phyloP scores from a whole-genome alignment of 2,797 vertebrate species.

The Rhincodon typus region DNA sequence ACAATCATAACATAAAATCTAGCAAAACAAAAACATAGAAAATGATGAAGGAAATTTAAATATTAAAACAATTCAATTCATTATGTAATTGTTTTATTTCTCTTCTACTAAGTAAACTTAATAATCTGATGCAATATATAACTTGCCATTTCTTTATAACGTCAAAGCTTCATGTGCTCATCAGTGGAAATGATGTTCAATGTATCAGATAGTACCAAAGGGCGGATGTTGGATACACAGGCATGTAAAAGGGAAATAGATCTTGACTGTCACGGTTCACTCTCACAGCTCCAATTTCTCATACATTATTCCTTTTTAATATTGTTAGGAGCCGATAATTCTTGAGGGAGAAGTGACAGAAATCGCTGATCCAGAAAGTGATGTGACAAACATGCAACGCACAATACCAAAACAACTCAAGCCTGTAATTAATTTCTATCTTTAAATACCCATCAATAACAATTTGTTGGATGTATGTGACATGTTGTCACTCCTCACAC shows the following conservation, averaged over 20 bases:
- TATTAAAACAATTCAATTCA: background rate
- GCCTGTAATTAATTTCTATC: slow-evolving; percentile 71
- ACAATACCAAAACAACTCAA: slow-evolving; percentile 60
- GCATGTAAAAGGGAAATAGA: slow-evolving; percentile 50
- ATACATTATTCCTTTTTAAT: slow-evolving; percentile 52
- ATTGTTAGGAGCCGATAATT: slow-evolving; percentile 55
- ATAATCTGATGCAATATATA: background rate
- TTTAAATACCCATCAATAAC: slow-evolving; percentile 64
- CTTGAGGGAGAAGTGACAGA: slow-evolving; percentile 59
- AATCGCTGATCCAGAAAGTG: slow-evolving; percentile 56
- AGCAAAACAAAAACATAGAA: background rate
- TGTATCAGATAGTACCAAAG: slow-evolving; percentile 10
- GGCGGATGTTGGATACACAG: slow-evolving; percentile 49
- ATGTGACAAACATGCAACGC: slow-evolving; percentile 57
- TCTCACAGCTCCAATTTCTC: slow-evolving; percentile 50
- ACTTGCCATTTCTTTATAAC: background rate
- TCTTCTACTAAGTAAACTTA: background rate
- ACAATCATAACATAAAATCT: background rate
- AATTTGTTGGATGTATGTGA: slow-evolving; percentile 55
- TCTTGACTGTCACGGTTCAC: slow-evolving; percentile 47
- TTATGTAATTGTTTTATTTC: background rate
- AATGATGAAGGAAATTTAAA: background rate
- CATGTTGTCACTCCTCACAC: slow-evolving; percentile 46
- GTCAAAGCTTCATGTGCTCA: slow-evolving; percentile 7
- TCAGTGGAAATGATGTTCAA: background rate